These are phyloP conservation scores for Scartelaos histophorus DNA, from an alignment of 2,113 vertebrate species.

Conservation along the genomic window DNA sequence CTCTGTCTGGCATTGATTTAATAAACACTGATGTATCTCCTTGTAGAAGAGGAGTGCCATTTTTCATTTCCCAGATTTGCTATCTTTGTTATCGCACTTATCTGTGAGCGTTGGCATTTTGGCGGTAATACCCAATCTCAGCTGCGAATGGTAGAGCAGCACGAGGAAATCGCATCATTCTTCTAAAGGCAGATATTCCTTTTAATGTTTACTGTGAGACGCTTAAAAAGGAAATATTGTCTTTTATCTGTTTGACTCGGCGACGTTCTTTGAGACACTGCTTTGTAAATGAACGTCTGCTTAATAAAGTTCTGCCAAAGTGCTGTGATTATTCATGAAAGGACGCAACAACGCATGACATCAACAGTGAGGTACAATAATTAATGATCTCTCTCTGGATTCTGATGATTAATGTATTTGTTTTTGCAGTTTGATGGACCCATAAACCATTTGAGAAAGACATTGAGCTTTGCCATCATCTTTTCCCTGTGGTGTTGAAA, in stretches of 20 bases:
- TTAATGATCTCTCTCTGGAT: constrained; percentile 74
- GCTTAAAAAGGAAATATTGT: constrained; percentile 53
- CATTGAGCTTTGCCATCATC: constrained; percentile 58
- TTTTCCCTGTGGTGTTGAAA: constrained; percentile 56
- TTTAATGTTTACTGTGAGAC: constrained; percentile 61
- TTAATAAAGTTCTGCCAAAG: constrained; percentile 70
- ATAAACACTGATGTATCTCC: constrained; percentile 85
- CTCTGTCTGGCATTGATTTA: constrained; percentile 86
- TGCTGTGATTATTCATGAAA: constrained; percentile 65
- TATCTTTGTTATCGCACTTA: constrained; percentile 75
- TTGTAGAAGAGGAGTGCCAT: constrained; percentile 72
- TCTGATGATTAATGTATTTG: constrained; percentile 75
- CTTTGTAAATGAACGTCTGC: constrained; percentile 63
- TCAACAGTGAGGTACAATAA: constrained; percentile 71
- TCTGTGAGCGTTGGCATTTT: constrained; percentile 72
- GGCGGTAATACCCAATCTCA: constrained; percentile 60
- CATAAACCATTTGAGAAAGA: constrained; percentile 65
- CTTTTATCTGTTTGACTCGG: constrained; percentile 54
- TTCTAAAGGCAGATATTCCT: constrained; percentile 54
- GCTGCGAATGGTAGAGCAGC: constrained; percentile 37
- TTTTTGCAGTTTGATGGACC: constrained; percentile 74
- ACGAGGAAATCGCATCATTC: constrained; percentile 41
- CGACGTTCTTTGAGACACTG: constrained; percentile 36
- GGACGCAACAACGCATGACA: constrained; percentile 71
- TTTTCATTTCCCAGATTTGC: constrained; percentile 74